Conservation (phyloP, 2,797 vertebrate species). For the Manis pentadactyla region DNA sequence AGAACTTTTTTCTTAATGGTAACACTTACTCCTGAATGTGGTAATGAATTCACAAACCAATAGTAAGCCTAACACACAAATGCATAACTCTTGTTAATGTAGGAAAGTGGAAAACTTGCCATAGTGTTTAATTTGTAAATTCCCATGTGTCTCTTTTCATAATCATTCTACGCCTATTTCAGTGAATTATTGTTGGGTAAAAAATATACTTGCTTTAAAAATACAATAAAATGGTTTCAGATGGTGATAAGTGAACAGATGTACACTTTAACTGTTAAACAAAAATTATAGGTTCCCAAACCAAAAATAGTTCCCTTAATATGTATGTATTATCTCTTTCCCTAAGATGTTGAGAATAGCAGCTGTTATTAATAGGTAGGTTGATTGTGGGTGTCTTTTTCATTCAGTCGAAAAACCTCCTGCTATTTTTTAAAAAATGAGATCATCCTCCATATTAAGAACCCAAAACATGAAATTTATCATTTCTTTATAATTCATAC, state of each 20-base stretch:
- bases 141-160: not conserved
- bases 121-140: not conserved
- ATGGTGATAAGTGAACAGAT: constrained; percentile 39
- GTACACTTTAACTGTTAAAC: constrained; percentile 44
- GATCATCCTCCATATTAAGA: not conserved
- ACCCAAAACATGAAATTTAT: not conserved
- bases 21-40: not conserved
- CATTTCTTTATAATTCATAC: not conserved
- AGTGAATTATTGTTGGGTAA: not conserved
- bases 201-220: constrained; percentile 8
- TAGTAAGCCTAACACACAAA: not conserved
- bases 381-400: constrained; percentile 17
- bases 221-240: constrained; percentile 27
- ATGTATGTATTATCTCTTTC: not conserved
- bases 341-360: constrained; percentile 46
- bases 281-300: constrained; percentile 72
- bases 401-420: constrained; percentile 43
- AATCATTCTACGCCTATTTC: not conserved
- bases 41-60: not conserved
- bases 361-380: constrained; percentile 52
- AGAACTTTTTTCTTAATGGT: not conserved
- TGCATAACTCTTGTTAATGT: not conserved
- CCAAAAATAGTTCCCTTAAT: constrained; percentile 68
- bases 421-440: not conserved
- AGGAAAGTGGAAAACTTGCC: not conserved